phyloP scores from a whole-genome alignment of 1,140 invertebrate species.

The Drosophila insularis region DNA sequence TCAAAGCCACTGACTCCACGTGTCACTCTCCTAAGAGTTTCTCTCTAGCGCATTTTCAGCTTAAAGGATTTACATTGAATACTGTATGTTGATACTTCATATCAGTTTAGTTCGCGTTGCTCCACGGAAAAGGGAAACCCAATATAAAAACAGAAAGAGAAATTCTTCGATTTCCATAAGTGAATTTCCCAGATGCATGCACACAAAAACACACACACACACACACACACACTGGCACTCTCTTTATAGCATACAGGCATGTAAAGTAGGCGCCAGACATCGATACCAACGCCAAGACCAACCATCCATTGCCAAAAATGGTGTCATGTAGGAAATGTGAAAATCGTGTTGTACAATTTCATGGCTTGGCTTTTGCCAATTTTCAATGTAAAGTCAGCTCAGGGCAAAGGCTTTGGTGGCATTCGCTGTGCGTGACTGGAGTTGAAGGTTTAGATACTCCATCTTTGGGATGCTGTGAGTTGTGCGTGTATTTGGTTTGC shows the following conservation, averaged over 20 bases:
- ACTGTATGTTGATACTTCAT: conserved; percentile 77
- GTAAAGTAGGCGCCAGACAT: conserved; percentile 40
- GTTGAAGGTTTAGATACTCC: conserved; percentile 12
- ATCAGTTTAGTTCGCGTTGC: conserved; percentile 67
- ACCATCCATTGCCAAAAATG: conserved; percentile 61
- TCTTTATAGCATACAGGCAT: conserved; percentile 20
- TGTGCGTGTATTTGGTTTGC: conserved; percentile 75
- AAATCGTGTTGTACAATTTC: conserved; percentile 80
- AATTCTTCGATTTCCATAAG: conserved; percentile 77
- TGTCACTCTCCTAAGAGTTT: conserved; percentile 33
- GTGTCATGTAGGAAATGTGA: conserved; percentile 78
- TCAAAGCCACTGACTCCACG: conserved; percentile 37
- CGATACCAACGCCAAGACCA: conserved; percentile 15
- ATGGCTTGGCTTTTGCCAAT: conserved; percentile 79
- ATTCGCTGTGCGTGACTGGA: conserved; percentile 28
- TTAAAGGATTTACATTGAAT: conserved; percentile 79
- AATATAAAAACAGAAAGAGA: conserved; percentile 18
- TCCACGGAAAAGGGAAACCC: background rate
- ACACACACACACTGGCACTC: background rate
- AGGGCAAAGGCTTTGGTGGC: conserved; percentile 22
- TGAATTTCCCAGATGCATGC: conserved; percentile 52
- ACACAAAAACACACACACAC: conserved; percentile 20
- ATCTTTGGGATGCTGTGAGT: conserved; percentile 5
- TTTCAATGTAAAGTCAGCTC: conserved; percentile 64
- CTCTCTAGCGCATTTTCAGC: conserved; percentile 66